A percentile compares a stretch with the other conserved stretches of the same genome.
These are phyloP conservation scores for Streptopelia turtur DNA, from an alignment of 2,797 vertebrate genomes.

Conservation along the genomic window DNA sequence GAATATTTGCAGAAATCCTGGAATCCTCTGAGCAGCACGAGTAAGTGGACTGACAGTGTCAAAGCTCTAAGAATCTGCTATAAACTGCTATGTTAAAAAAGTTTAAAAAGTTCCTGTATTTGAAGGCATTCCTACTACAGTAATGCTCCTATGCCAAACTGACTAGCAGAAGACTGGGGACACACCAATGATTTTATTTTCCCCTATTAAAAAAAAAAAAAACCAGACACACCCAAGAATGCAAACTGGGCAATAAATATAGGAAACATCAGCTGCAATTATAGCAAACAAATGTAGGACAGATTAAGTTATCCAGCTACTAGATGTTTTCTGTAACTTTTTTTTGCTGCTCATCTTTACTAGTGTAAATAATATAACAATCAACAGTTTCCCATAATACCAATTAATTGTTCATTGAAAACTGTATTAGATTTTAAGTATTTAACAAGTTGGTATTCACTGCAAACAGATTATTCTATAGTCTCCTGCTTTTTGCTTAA, in stretches of 20 bases:
- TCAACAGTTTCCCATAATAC: not conserved
- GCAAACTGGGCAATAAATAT: not conserved
- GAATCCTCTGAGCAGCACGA: not conserved
- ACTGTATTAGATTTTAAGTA: not conserved
- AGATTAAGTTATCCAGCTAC: not conserved
- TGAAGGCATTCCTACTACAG: not conserved
- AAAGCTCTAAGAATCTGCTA: not conserved
- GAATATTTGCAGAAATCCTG: not conserved
- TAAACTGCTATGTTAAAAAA: not conserved
- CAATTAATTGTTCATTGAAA: not conserved
- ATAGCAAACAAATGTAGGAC: not conserved
- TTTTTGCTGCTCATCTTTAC: not conserved
- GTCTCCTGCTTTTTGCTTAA: not conserved
- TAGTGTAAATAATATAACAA: not conserved
- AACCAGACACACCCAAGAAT: not conserved
- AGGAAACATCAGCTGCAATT: not conserved
- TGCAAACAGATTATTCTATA: not conserved
- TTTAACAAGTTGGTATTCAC: slow-evolving; percentile 10
- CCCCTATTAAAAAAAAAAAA: not conserved
- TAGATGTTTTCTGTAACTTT: not conserved
- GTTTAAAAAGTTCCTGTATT: not conserved
- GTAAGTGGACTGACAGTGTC: not conserved
- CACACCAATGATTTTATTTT: not conserved
- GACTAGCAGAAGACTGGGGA: not conserved
- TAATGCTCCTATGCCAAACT: not conserved